Evolutionary conservation across 2,113 vertebrate species (phyloP), one percentile per base, ranked within the genome.

Genomic region (Notarius quadriscutis): DNA sequence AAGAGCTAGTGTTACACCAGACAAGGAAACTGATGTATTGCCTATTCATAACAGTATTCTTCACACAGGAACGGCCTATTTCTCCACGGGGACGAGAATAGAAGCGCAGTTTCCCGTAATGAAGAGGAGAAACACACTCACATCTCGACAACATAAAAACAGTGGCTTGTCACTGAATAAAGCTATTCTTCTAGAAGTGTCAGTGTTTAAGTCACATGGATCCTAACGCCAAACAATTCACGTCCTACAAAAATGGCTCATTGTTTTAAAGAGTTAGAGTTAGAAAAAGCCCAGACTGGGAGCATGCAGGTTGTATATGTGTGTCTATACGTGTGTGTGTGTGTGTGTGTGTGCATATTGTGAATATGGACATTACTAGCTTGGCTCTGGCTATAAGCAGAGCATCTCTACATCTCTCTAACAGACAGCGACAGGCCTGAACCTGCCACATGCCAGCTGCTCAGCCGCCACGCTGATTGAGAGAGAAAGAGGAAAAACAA

Each of bases 1-100:
- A 92, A 92, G 90, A 92, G 93, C 91, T 91, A 89, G 88, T 91
- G 92, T 94, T 86, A 93, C 92, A 92, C 89, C 90, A 90, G 92
- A 93, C 91, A 89, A 88, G 69, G 91, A 84, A 91, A 92, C 91
- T 90, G 89, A 90, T 89, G 87, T 87, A 91, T 92, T 86, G 90
- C 87, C 88, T 87, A 90, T 91, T 92, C 87, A 90, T 86, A 83
- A 90, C 88, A 78, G 72, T 87, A 81, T 89, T 81, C 88, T 84
- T 84, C 78, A 84, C 15, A 84, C 84, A 89, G 80, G 71, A 84
- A 83, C 57, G 25, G 71, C 81, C 78, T 81, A 63, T 81, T 88
- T 83, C 90, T 83, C 87, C 50, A 51, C 50, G 6, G 51, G 87
- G 84, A 87, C 50, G 30, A 84, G 74, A 90, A 86, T 57, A 88